Conservation (phyloP, 2,797 vertebrate species). For the Schizopygopsis pylzovi region DNA sequence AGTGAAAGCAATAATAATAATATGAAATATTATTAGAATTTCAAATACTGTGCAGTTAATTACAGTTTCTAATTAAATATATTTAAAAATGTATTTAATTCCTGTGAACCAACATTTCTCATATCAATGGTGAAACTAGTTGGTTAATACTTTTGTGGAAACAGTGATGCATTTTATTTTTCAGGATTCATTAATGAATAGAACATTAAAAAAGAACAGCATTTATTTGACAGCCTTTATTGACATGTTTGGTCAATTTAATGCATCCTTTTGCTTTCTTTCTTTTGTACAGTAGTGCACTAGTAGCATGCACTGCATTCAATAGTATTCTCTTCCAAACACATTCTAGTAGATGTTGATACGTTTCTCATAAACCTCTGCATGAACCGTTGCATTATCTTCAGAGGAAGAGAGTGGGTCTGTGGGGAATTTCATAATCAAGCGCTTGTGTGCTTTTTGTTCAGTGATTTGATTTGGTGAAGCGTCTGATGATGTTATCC, state of each 20-base stretch:
- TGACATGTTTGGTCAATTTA: not conserved
- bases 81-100: not conserved
- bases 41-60: not conserved
- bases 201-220: not conserved
- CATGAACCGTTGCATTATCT: not conserved
- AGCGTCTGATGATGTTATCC: conserved; percentile 13
- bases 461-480: not conserved
- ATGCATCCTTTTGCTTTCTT: not conserved
- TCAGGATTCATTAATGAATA: not conserved
- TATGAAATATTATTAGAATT: not conserved
- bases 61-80: not conserved
- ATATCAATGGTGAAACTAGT: not conserved
- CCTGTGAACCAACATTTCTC: not conserved
- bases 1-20: not conserved
- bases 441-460: not conserved
- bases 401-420: not conserved
- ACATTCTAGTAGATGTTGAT: not conserved
- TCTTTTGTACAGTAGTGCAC: not conserved
- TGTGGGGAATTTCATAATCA: conserved; percentile 7
- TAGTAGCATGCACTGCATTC: not conserved
- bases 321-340: not conserved
- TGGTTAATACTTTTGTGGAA: not conserved
- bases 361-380: not conserved
- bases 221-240: not conserved
- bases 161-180: not conserved